Base-by-base conservation (phyloP, 2,797 vertebrate genomes). In the Babyrousa celebensis region DNA sequence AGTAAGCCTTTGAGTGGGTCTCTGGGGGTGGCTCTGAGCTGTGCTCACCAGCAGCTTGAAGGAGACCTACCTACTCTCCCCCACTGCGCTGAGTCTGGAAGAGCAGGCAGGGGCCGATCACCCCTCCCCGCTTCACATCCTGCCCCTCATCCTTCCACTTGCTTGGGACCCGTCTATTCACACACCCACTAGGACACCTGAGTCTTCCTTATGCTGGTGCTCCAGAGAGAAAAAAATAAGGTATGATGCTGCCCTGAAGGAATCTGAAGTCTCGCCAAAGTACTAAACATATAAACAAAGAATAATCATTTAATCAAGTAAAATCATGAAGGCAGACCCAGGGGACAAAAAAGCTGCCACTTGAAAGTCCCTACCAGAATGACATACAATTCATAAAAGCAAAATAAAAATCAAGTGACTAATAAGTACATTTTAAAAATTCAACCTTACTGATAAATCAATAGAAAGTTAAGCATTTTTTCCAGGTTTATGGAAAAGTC, bases 351-450 rank as follows among this genome's bases (percentile, higher is more conserved):
- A 20, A 25, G 12, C 43, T 75, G 83, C 58, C 10, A 20, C 70
- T 85, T 40, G 10, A 80, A 94, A 93, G 68, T 77, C 60, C 7
- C 25, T 25, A 80, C 29, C 21, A 78, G 63, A 95, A 77, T 65
- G 70, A 88, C 12, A 89, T 32, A 89, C 20, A 71, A 72, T 23
- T 87, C 62, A 78, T 15, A 63, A 91, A 93, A 48, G 48, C 17
- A 32, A 93, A 93, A 93, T 67, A 86, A 85, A 91, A 93, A 48
- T 67, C 29, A 70, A 68, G 58, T 70, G 60, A 23, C 52, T 79
- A 40, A 4, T 18, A 85, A 79, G 43, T 29, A 23, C 16, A 91
- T 77, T 92, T 89, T 89, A 40, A 96, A 96, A 90, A 40, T 83
- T 82, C 83, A 75, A 71, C 7, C 52, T 84, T 32, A 71, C 21